These are phyloP conservation scores for Mesoligia furuncula DNA, from an alignment of 2,888 invertebrate genomes.

Conservation along the genomic window DNA sequence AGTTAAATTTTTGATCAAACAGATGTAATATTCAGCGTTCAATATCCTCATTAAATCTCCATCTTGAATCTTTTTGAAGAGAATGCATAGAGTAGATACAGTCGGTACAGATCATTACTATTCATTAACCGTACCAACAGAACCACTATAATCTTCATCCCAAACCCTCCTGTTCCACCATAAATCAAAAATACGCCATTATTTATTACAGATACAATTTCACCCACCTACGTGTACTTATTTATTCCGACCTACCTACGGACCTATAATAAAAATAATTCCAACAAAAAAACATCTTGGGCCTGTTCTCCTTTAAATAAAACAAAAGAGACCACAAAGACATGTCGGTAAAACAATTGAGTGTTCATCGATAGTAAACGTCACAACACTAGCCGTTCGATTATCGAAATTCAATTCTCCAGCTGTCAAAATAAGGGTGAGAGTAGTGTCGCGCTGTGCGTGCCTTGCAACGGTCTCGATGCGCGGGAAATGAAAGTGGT, in stretches of 20 bases:
- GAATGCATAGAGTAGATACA: conserved; percentile 34
- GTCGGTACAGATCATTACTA: conserved; percentile 63
- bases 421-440: conserved; percentile 52
- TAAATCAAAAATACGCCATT: conserved; percentile 88
- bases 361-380: conserved; percentile 71
- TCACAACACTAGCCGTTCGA: conserved; percentile 70
- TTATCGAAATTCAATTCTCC: conserved; percentile 70
- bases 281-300: conserved; percentile 75
- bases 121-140: conserved; percentile 61
- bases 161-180: conserved; percentile 69
- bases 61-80: conserved; percentile 49
- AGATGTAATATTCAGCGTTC: conserved; percentile 22
- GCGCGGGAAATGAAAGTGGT: conserved; percentile 83
- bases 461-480: conserved; percentile 66
- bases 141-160: conserved; percentile 71
- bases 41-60: conserved; percentile 25
- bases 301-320: conserved; percentile 87
- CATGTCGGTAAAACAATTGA: conserved; percentile 90
- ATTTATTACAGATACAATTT: conserved; percentile 89
- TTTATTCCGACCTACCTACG: conserved; percentile 80
- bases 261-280: conserved; percentile 71
- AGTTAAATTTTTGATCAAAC: conserved; percentile 7
- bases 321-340: conserved; percentile 89
- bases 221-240: conserved; percentile 83
- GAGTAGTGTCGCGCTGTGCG: conserved; percentile 45